phyloP scores from a whole-genome alignment of 1,140 invertebrate genomes.

The Polyergus mexicanus region DNA sequence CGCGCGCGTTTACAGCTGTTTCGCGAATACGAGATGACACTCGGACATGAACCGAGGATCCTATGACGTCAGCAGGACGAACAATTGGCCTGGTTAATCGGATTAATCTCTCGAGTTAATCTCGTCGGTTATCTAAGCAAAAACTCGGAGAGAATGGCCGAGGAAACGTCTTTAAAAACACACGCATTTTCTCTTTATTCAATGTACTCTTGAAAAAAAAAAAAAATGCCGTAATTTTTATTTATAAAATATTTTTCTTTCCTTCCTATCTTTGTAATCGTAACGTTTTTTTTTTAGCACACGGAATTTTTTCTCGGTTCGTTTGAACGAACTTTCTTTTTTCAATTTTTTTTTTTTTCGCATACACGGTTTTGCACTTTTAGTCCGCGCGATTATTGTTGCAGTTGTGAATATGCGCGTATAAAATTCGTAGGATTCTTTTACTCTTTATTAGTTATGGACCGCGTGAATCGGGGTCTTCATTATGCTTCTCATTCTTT shows the following conservation, averaged over 20 bases:
- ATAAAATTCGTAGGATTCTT: slow-evolving; percentile 21
- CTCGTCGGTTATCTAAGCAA: slow-evolving; percentile 8
- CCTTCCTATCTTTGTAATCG: background rate
- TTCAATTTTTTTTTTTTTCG: background rate
- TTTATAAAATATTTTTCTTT: background rate
- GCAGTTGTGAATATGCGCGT: background rate
- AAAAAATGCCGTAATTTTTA: background rate
- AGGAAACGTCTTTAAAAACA: background rate
- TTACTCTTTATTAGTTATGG: slow-evolving; percentile 2
- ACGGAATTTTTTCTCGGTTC: background rate
- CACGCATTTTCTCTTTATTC: background rate
- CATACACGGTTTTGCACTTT: background rate
- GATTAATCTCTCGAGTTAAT: slow-evolving; percentile 48
- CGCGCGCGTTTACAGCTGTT: slow-evolving; percentile 15
- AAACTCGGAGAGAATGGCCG: background rate
- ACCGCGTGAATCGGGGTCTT: slow-evolving; percentile 32
- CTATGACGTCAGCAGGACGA: slow-evolving; percentile 9
- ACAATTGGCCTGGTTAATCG: slow-evolving; percentile 33
- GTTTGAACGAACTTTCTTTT: slow-evolving; percentile 11
- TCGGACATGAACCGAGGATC: background rate
- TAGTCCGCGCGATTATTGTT: background rate
- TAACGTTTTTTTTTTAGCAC: slow-evolving; percentile 24
- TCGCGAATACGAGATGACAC: slow-evolving; percentile 12
- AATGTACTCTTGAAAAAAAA: background rate
- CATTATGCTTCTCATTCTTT: slow-evolving; percentile 66